Evolutionary conservation across 2,797 vertebrate species (phyloP).

Genomic region (Danio albolineatus): DNA sequence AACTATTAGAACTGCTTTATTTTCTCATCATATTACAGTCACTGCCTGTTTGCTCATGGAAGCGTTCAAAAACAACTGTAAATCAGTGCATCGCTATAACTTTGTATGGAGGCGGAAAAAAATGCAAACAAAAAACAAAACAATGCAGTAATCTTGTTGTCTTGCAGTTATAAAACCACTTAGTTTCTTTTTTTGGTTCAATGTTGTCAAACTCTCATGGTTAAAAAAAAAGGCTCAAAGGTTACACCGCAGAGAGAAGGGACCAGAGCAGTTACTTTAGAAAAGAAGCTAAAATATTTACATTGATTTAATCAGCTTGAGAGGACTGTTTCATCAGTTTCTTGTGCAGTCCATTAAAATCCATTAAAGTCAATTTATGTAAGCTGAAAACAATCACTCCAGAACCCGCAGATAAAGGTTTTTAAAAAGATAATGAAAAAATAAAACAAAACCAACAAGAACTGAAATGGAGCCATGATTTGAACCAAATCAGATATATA

Average conservation of each 20-base stretch:
- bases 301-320: neutral
- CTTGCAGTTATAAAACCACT: neutral
- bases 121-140: neutral
- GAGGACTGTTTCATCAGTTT: conserved; percentile 7
- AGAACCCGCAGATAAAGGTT: neutral
- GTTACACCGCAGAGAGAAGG: neutral
- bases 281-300: conserved; percentile 3
- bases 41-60: neutral
- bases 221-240: neutral
- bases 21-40: conserved; percentile 40
- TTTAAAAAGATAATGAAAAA: neutral
- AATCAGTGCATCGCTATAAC: conserved; percentile 49
- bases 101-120: neutral
- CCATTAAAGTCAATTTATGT: conserved; percentile 29
- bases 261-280: neutral
- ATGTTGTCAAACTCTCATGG: neutral
- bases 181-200: neutral
- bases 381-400: neutral
- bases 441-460: neutral
- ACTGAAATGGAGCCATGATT: neutral
- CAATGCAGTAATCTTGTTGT: neutral
- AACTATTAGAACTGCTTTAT: conserved; percentile 54
- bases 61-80: neutral
- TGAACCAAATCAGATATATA: neutral
- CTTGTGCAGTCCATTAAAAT: conserved; percentile 7